Evolutionary conservation across 1,140 invertebrate genomes (phyloP), one percentile per base, ranked within the genome.

Genomic region (Temnothorax longispinosus): DNA sequence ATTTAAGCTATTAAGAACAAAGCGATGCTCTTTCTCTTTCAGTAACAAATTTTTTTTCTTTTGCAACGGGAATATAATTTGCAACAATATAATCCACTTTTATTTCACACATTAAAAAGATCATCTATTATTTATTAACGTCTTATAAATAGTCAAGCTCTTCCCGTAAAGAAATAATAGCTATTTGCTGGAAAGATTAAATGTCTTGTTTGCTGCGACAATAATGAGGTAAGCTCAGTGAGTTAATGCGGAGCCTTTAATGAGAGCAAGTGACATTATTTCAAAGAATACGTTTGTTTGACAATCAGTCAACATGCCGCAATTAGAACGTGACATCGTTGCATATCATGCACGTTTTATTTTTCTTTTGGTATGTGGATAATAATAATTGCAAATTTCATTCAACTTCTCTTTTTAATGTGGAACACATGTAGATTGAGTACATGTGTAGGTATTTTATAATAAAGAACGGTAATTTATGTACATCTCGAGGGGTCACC

Each of bases 281-380:
- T 76, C 38, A 18, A 38, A 60, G 3, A 76, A 60, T 44, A n/a
- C 50, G 10, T 38, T 47, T 76, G 21, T 44, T 76, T 76, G 13
- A 18, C 8, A 74, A 60, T 60, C 18, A 76, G 13, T 1, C 74
- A 76, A 76, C 15, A 15, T 32, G 15, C 13, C 21, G n/a, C 6
- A 76, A 56, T 74, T n/a, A 21, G 15, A 27, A 56, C n/a, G n/a
- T 44, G 13, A 58, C 54, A 60, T 76, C 38, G 3, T 38, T 38
- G 18, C 2, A 38, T 13, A 21, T 35, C 15, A 5, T 21, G 1
- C 11, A 47, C 13, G 11, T 41, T 65, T 35, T 64, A 65, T 21
- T 65, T 41, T 5, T 10, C 2, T 27, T 27, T 69, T 1, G 3
- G 5, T 47, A 47, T 13, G 27, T 27, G 7, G 2, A 69, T 47